Base-by-base conservation (phyloP, 64 coral and sea anemone genomes). In the Montipora sp. region DNA sequence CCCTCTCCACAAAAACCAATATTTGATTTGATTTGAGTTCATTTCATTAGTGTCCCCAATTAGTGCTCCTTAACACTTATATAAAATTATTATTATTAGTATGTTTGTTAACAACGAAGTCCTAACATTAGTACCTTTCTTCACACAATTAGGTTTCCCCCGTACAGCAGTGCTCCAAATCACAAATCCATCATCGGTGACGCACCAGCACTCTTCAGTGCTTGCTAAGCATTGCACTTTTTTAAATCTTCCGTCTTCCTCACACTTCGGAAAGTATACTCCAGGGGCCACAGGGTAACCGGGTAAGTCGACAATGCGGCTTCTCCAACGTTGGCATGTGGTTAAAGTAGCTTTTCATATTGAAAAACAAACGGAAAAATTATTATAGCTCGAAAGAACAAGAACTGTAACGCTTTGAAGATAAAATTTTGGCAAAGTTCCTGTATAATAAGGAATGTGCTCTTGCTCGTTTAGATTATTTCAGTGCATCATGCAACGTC, bases 141-240 rank as follows among this genome's bases (percentile, higher is more conserved):
- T 79, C 5, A 78, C 73, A 65, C 95, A 97, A 13, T 75, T 89
- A 59, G 95, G 92, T 36, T 57, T 75, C 78, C 91, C 95, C 48
- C 71, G 73, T 18, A 75, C 84, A 83, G 90, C 14, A 47, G 92
- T 97, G 1, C 82, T 85, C 90, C 67, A 90, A 61, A 97, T 89
- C 77, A 89, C 89, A 79, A 91, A 90, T 73, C 92, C 95, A 73
- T 89, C 67, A 13, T 89, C 61, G 48, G 94, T 92, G 15, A 94
- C 95, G 43, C 95, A 97, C 95, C 95, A 97, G 68, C 95, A 97
- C 4, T 59, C 44, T 71, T 92, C 92, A 10, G 89, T 73, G 8
- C 86, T 74, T 20, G 22, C 51, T 47, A 53, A 71, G 60, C 95
- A 97, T 53, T 97, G 95, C 19, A 88, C 69, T 49, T 47, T 58